Conservation (phyloP, 2,797 vertebrate genomes). For the Enteromius anoplus region DNA sequence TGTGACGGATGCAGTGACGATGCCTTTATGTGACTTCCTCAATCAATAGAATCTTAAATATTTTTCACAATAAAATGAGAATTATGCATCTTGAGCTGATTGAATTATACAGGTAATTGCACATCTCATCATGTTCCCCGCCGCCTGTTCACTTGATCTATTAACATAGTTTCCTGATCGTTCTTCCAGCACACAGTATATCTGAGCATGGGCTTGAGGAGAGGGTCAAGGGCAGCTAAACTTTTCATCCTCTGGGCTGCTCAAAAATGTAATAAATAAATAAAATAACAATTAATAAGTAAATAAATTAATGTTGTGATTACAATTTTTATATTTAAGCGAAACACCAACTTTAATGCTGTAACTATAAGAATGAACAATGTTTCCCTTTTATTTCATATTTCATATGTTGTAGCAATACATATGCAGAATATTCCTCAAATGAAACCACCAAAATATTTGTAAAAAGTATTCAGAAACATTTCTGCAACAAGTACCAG, state of each 20-base stretch:
- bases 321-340: neutral
- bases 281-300: slow-evolving; percentile 11
- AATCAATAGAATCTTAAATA: slow-evolving; percentile 61
- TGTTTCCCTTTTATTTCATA: neutral
- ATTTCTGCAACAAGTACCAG: neutral
- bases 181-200: slow-evolving; percentile 39
- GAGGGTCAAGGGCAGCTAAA: slow-evolving; percentile 52
- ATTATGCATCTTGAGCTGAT: slow-evolving; percentile 50
- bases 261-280: neutral
- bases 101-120: slow-evolving; percentile 65
- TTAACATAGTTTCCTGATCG: slow-evolving; percentile 45
- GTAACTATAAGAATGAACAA: neutral
- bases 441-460: neutral
- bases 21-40: slow-evolving; percentile 49
- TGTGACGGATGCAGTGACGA: slow-evolving; percentile 51
- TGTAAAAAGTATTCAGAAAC: neutral
- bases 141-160: slow-evolving; percentile 56
- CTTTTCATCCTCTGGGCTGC: slow-evolving; percentile 35
- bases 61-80: slow-evolving; percentile 59
- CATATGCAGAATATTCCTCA: neutral
- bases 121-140: slow-evolving; percentile 54
- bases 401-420: neutral
- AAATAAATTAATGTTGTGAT: neutral
- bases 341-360: neutral
- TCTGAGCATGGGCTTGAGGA: slow-evolving; percentile 31